Evolutionary conservation across 2,113 vertebrate species (phyloP), one percentile per base, ranked within the genome.

Genomic region (Catharus bicknelli): DNA sequence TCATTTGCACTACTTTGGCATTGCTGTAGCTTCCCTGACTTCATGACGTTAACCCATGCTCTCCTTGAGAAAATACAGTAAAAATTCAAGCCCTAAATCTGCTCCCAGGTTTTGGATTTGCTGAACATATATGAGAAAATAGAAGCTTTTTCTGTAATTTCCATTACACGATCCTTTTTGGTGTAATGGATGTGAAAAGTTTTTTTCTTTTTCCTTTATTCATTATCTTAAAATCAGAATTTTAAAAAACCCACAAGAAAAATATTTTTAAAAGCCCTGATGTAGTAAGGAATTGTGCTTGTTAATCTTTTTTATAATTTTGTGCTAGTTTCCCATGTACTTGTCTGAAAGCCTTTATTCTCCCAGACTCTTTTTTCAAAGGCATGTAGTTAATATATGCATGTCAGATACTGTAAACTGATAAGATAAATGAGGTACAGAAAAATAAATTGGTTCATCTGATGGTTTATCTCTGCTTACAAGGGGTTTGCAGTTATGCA

Each of bases 261-360:
- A 50, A 5, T 0, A n/a, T 50, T 64, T 62, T 47, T 0, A 29
- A 86, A 88, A 61, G 7, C 42, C 32, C 18, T 43, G 43, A 20
- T 75, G 16, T 63, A 43, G 61, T 66, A 86, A 59, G 32, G 38
- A 75, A 79, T n/a, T 63, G 11, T 4, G 3, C 53, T 89, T 79
- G 53, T 75, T 95, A 91, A 85, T 96, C 10, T 59, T 74, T 75
- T 87, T 30, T 57, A 72, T 89, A 50, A 90, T 94, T 84, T 88
- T 29, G 8, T 77, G 38, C 23, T 89, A 17, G 36, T 64, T 88
- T 86, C 30, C 25, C 20, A 8, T 19, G 32, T 86, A 63, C 53
- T 93, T 83, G 73, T 81, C 70, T 78, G 40, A 94, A 93, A 89
- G 32, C 72, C 13, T 90, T 88, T 86, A 75, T 75, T 70, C 50